These are phyloP conservation scores for Ovis canadensis DNA, from an alignment of 2,113 vertebrate species.

Conservation along the genomic window DNA sequence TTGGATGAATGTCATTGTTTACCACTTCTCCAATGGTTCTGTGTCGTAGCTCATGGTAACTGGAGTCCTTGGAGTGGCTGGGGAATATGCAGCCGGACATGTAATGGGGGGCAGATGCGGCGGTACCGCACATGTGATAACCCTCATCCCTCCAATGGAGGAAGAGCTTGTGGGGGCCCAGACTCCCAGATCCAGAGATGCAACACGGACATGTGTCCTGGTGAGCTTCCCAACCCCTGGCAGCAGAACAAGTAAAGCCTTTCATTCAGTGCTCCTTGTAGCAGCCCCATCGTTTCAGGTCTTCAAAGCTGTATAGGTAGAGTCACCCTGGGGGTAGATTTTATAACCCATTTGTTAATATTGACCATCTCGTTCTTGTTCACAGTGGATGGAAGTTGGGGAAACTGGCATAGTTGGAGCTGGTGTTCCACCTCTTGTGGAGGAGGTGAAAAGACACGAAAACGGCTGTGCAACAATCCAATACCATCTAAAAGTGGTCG, in stretches of 20 bases:
- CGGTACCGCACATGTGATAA: conserved; percentile 92
- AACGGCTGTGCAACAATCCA: conserved; percentile 87
- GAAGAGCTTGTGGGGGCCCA: conserved; percentile 89
- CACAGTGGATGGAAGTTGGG: conserved; percentile 94
- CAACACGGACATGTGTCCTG: conserved; percentile 84
- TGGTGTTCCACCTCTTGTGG: conserved; percentile 91
- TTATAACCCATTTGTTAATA: neutral
- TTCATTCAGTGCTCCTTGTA: neutral
- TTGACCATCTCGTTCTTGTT: neutral
- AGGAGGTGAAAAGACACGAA: conserved; percentile 87
- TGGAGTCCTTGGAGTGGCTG: conserved; percentile 94
- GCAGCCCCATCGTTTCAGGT: neutral
- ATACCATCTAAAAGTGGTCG: conserved; percentile 81
- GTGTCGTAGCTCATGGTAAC: conserved; percentile 87
- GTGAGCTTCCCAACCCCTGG: conserved; percentile 71
- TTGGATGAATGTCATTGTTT: neutral
- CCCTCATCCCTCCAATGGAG: conserved; percentile 87
- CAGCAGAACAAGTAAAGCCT: neutral
- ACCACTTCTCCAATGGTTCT: neutral
- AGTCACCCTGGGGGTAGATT: neutral
- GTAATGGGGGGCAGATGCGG: conserved; percentile 89
- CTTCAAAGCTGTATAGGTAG: neutral
- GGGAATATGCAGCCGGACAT: conserved; percentile 92
- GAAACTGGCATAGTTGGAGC: conserved; percentile 91
- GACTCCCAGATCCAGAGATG: conserved; percentile 93